Conservation (phyloP, 2,113 vertebrate genomes). For the Macrotis lagotis region DNA sequence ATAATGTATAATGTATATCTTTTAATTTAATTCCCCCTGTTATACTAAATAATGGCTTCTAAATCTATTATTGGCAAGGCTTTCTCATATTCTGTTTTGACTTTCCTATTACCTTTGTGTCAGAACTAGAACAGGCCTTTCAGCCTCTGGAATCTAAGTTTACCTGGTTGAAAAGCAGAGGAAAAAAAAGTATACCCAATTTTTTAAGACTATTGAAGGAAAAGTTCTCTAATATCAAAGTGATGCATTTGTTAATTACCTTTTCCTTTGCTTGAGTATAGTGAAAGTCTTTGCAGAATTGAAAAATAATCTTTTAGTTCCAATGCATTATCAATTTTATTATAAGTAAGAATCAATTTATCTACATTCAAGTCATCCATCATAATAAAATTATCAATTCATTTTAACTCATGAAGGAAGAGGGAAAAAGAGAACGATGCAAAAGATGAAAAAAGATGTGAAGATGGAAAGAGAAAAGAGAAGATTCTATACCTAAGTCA, state of each 20-base stretch:
- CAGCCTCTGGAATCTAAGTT: slow-evolving; percentile 1
- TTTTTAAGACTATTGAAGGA: slow-evolving; percentile 38
- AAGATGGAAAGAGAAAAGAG: neutral
- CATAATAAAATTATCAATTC: slow-evolving; percentile 69
- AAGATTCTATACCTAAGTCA: slow-evolving; percentile 15
- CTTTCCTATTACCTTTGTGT: neutral
- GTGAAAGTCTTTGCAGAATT: slow-evolving; percentile 47
- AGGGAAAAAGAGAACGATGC: slow-evolving; percentile 12
- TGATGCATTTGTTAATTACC: slow-evolving; percentile 2
- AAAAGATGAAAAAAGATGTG: neutral
- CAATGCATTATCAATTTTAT: slow-evolving; percentile 62
- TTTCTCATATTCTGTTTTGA: slow-evolving; percentile 22
- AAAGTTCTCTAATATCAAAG: slow-evolving; percentile 47
- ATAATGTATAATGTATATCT: slow-evolving; percentile 51
- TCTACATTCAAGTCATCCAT: slow-evolving; percentile 53
- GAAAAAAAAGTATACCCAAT: neutral
- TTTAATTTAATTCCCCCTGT: slow-evolving; percentile 67
- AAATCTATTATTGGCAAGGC: slow-evolving; percentile 30
- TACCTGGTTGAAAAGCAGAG: neutral
- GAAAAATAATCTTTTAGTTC: slow-evolving; percentile 65
- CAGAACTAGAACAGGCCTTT: slow-evolving; percentile 15
- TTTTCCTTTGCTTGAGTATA: neutral
- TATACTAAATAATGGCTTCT: slow-evolving; percentile 40
- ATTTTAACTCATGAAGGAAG: slow-evolving; percentile 53
- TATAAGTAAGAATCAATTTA: slow-evolving; percentile 69